Base-by-base conservation (phyloP, 2,888 invertebrate genomes). In the Scaptomyza caliginosa region DNA sequence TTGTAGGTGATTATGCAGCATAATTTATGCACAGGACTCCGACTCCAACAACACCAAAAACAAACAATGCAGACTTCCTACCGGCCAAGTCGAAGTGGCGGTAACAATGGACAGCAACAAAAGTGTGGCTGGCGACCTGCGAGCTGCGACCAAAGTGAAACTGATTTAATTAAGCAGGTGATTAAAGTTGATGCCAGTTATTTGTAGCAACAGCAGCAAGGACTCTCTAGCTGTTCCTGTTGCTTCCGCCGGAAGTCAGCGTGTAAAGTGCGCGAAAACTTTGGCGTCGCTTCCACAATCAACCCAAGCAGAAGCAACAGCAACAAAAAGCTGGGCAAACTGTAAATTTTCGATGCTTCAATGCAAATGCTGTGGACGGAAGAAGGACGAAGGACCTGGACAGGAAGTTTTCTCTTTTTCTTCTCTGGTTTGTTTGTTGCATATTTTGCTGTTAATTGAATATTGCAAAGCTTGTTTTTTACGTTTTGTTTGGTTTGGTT, bases 161-260 rank as follows among this genome's bases (percentile, higher is more conserved):
- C 86, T 88, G 88, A 86, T 88, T 89, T 89, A 88, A 88, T 89
- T 88, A 89, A 88, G 84, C 87, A 84, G 86, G 84, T 89, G 88
- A 89, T 89, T 88, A 88, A 88, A 88, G 83, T 80, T 86, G 78
- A 88, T 88, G 88, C 84, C 84, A 74, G 82, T 85, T 86, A 87
- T 89, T 86, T 88, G 81, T 75, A 78, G 77, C 75, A 72, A 56
- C 66, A 70, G 58, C 71, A 83, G 57, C 76, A 75, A 70, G 65
- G 55, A 76, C 39, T 56, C 58, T 32, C 21, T 43, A 48, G 49
- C 46, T 48, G 28, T 11, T 43, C 38, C 36, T 34, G 38, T 54
- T 45, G 11, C 23, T 38, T 17, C 36, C 32, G 42, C 59, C 67
- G 76, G 74, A 80, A 69, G 63, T 57, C 60, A 68, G 67, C 66